phyloP scores from a whole-genome alignment of 1,140 invertebrate species.

The Oreohelix idahoensis region DNA sequence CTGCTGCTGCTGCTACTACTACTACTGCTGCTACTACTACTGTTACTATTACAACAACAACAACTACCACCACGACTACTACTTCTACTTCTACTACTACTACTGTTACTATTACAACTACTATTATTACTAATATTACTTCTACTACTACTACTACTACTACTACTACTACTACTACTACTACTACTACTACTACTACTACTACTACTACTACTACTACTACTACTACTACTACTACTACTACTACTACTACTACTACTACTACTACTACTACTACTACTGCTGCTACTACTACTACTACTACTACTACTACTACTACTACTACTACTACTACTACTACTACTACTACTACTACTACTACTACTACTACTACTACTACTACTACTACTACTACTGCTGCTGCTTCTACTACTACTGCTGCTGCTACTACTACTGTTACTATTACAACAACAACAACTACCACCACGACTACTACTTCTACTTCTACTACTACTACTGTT shows the following conservation, averaged over 20 bases:
- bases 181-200: not conserved
- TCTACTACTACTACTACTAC: too few relatives aligned
- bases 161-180: too few relatives aligned
- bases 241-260: not conserved
- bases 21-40: too few relatives aligned
- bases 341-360: constrained; percentile 3
- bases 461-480: not conserved
- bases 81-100: too few relatives aligned
- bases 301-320: constrained; percentile 14
- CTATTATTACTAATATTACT: too few relatives aligned
- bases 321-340: constrained; percentile 23
- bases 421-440: not conserved
- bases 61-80: too few relatives aligned
- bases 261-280: not conserved
- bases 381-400: not conserved
- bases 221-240: constrained; percentile 1
- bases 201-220: constrained; percentile 5
- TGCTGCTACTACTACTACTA: constrained; percentile 12
- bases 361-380: not conserved
- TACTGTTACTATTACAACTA: too few relatives aligned
- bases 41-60: too few relatives aligned
- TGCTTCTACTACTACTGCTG: not conserved
- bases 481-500: constrained; percentile 19
- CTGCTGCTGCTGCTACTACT: too few relatives aligned
- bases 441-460: not conserved